A percentile compares a stretch with the other conserved stretches of the same genome.
Conservation (phyloP, 2,888 invertebrate species). For the Philaethria dido region DNA sequence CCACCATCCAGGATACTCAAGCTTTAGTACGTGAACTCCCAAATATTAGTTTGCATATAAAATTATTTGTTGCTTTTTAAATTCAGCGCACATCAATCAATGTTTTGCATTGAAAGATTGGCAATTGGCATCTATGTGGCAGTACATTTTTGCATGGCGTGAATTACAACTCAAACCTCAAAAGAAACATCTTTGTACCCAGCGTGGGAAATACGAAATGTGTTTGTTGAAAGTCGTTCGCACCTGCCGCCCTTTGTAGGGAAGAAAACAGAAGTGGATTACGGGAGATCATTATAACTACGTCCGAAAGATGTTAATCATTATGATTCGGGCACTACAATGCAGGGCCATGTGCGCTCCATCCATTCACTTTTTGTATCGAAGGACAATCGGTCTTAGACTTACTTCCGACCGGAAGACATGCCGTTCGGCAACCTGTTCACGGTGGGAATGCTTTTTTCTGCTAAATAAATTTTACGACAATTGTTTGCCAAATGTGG, state of each 20-base stretch:
- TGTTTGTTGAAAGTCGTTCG: slow-evolving; percentile 58
- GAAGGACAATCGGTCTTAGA: slow-evolving; percentile 75
- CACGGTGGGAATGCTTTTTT: slow-evolving; percentile 75
- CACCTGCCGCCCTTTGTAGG: slow-evolving; percentile 59
- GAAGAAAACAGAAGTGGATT: slow-evolving; percentile 43
- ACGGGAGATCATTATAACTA: slow-evolving; percentile 59
- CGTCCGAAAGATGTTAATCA: slow-evolving; percentile 71
- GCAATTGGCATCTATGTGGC: slow-evolving; percentile 50
- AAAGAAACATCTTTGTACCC: slow-evolving; percentile 48
- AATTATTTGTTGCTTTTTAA: slow-evolving; percentile 47
- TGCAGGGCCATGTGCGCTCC: slow-evolving; percentile 68
- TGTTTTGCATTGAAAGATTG: slow-evolving; percentile 47
- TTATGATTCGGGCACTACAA: slow-evolving; percentile 53
- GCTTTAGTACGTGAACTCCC: slow-evolving; percentile 40
- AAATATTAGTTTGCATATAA: slow-evolving; percentile 47
- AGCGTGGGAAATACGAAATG: slow-evolving; percentile 71
- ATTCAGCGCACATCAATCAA: slow-evolving; percentile 50
- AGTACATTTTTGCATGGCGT: slow-evolving; percentile 50
- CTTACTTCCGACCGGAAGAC: slow-evolving; percentile 81
- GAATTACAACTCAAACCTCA: slow-evolving; percentile 50
- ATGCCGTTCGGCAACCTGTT: slow-evolving; percentile 78
- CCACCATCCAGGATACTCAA: slow-evolving; percentile 33
- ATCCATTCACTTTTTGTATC: slow-evolving; percentile 66
- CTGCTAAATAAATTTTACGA: slow-evolving; percentile 58
- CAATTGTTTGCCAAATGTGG: slow-evolving; percentile 47